Evolutionary conservation across 2,888 invertebrate genomes (phyloP).

Genomic region (Drosophila mulleri): DNA sequence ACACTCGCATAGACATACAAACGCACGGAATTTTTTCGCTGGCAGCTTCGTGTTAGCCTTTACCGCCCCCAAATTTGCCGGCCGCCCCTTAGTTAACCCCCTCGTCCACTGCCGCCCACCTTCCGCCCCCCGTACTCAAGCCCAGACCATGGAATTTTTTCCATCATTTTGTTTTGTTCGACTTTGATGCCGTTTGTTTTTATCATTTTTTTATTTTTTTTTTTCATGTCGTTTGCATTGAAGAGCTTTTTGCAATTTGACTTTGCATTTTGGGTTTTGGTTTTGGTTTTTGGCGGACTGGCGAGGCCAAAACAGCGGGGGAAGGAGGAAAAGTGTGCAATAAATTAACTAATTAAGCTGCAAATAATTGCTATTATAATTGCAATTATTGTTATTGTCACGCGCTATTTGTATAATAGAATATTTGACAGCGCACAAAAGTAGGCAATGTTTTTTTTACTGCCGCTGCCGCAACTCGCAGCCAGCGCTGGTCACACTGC

Average conservation of each 20-base stretch:
- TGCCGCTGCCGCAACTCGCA: conserved; percentile 3
- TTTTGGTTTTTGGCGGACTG: conserved; percentile 13
- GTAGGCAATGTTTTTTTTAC: conserved; percentile 53
- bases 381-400: conserved; percentile 6
- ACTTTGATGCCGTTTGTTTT: conserved; percentile 68
- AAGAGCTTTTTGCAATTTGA: conserved; percentile 50
- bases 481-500: conserved; percentile 21
- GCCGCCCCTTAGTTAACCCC: conserved; percentile 8
- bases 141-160: conserved; percentile 50
- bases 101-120: not conserved
- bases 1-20: conserved; percentile 52
- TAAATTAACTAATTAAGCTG: conserved; percentile 13
- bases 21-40: conserved; percentile 75
- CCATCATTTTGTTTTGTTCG: conserved; percentile 73
- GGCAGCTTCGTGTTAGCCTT: conserved; percentile 66
- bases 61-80: conserved; percentile 70
- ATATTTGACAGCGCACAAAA: conserved; percentile 25
- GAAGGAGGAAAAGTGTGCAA: not conserved
- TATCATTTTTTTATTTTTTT: conserved; percentile 20
- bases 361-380: conserved; percentile 4
- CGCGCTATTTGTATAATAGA: not conserved
- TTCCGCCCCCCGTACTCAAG: conserved; percentile 8
- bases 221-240: conserved; percentile 25
- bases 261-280: conserved; percentile 65
- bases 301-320: not conserved